phyloP scores from a whole-genome alignment of 2,888 invertebrate species.

The Epinotia ramella region DNA sequence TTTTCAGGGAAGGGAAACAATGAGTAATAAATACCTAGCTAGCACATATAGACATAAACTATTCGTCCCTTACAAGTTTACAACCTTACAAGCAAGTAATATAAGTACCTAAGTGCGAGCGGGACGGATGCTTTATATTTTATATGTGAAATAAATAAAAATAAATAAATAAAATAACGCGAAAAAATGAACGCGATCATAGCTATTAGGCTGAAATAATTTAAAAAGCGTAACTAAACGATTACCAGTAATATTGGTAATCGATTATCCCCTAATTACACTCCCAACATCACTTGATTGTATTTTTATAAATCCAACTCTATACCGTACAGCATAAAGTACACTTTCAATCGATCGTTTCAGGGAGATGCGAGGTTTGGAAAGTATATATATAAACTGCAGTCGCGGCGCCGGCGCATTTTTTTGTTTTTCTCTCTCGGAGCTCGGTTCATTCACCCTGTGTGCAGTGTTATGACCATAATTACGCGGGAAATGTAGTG shows the following conservation, averaged over 20 bases:
- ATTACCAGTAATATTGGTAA: not conserved
- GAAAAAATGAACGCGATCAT: no score
- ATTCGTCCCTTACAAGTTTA: no score
- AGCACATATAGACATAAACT: no score
- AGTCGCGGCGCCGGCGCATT: constrained; percentile 3
- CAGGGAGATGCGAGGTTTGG: not conserved
- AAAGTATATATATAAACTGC: not conserved
- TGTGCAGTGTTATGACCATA: constrained; percentile 29
- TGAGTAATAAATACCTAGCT: not conserved
- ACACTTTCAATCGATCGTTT: not conserved
- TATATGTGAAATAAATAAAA: no score
- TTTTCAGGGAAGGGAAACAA: not conserved
- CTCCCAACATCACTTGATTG: not conserved
- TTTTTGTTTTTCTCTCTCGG: constrained; percentile 23
- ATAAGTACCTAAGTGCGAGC: no score
- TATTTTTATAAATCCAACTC: not conserved
- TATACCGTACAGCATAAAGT: not conserved
- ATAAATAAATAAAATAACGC: no score
- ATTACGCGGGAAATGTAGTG: not conserved
- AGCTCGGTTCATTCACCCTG: constrained; percentile 33
- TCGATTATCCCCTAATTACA: not conserved
- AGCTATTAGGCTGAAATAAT: no score
- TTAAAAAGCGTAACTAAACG: not conserved
- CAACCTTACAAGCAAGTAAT: no score
- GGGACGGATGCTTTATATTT: no score